A percentile compares a stretch with the other conserved stretches of the same genome.
phyloP scores from a whole-genome alignment of 2,113 vertebrate genomes.

The Nerophis ophidion region DNA sequence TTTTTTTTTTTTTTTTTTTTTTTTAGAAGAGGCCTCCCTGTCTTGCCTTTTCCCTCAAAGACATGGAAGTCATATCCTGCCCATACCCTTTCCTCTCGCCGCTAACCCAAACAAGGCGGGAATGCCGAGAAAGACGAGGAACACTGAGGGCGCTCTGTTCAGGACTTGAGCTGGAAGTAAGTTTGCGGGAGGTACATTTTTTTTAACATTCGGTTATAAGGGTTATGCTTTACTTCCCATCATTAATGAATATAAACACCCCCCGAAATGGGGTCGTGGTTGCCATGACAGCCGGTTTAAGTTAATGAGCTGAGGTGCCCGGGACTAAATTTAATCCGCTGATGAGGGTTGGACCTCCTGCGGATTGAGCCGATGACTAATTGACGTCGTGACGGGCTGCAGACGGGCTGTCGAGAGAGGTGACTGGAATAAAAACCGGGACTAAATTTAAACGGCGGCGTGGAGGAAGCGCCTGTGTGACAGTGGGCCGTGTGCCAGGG shows the following conservation, averaged over 20 bases:
- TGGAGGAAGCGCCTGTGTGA: slow-evolving; percentile 90
- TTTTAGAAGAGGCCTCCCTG: slow-evolving; percentile 59
- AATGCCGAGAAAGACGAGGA: slow-evolving; percentile 36
- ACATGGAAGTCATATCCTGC: slow-evolving; percentile 91
- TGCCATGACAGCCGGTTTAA: slow-evolving; percentile 45
- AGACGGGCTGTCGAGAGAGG: slow-evolving; percentile 51
- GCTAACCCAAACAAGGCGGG: slow-evolving; percentile 77
- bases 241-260: slow-evolving; percentile 3
- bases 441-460: slow-evolving; percentile 85
- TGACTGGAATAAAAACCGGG: slow-evolving; percentile 75
- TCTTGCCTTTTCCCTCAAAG: slow-evolving; percentile 78
- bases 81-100: slow-evolving; percentile 82
- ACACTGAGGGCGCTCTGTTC: slow-evolving; percentile 57
- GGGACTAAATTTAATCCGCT: slow-evolving; percentile 57
- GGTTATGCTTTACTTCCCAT: slow-evolving; percentile 5
- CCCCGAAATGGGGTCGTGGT: slow-evolving; percentile 31
- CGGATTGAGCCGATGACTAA: slow-evolving; percentile 58
- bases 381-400: slow-evolving; percentile 36
- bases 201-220: slow-evolving; percentile 6
- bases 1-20: slow-evolving; percentile 59
- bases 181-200: neutral
- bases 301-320: slow-evolving; percentile 54
- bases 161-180: slow-evolving; percentile 16
- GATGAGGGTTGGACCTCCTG: slow-evolving; percentile 57
- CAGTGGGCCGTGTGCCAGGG: slow-evolving; percentile 84